Evolutionary conservation across 1,140 invertebrate species (phyloP), one percentile per base, ranked within the genome.

Genomic region (Triops longicaudatus): DNA sequence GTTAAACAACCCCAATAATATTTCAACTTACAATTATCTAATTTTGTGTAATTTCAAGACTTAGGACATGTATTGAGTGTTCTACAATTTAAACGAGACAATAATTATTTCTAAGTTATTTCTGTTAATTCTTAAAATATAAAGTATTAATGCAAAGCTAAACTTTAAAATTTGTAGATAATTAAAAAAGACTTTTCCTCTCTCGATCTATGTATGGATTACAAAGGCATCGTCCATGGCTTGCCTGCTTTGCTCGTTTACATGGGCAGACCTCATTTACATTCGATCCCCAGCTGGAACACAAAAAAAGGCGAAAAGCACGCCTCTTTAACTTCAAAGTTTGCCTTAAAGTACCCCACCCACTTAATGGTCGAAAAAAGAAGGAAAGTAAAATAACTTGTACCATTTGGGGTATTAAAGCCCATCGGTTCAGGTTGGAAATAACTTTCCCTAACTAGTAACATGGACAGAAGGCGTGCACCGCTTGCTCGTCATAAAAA

Each of bases 201-300:
- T 63, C 50, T 22, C 17, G 6, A 2, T 5, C 50, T 63, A 63
- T 63, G 17, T 63, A 63, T 63, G 50, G 50, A 63, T n/a, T 63
- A 63, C 50, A 63, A 63, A 63, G 50, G 50, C 2, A n/a, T 63
- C 22, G 14, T 22, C 22, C 22, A 14, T 6, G 17, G 14, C 14
- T 63, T 63, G 50, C 22, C 50, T 22, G 50, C 50, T n/a, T n/a
- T 63, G 50, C 7, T 17, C 50, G 7, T 63, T 63, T 63, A 22
- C 50, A 63, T 63, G n/a, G 50, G 50, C 50, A 63, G 22, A 63
- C 50, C 50, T 63, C 50, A 63, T 63, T 63, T 63, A 14, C 50
- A 63, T 63, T 12, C 50, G 10, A n/a, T 17, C 14, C 14, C 22
- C 17, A 63, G 14, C 50, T 63, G 17, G 6, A 63, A 63, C 22